Conservation (phyloP, 1,140 invertebrate species). For the Drosophila subpulchrella region DNA sequence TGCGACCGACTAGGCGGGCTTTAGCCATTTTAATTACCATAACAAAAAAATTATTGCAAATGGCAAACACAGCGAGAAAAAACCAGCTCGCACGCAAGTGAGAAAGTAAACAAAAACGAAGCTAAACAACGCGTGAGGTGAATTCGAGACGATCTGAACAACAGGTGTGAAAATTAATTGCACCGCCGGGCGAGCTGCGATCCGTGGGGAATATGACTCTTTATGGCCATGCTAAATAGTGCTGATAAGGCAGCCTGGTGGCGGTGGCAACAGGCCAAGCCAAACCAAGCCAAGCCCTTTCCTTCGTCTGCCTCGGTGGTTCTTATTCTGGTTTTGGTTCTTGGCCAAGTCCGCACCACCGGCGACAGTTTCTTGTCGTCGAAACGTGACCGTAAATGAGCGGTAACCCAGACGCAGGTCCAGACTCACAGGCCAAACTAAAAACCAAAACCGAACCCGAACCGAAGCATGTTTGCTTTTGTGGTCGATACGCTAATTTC, state of each 20-base stretch:
- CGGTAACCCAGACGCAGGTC: slow-evolving; percentile 31
- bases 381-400: slow-evolving; percentile 66
- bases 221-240: slow-evolving; percentile 44
- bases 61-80: slow-evolving; percentile 40
- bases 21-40: slow-evolving; percentile 60
- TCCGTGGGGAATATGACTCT: slow-evolving; percentile 49
- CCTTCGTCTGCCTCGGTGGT: too few relatives aligned
- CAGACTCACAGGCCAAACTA: slow-evolving; percentile 14
- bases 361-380: slow-evolving; percentile 27
- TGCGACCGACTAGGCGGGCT: slow-evolving; percentile 3
- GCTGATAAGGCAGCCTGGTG: slow-evolving; percentile 39
- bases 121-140: slow-evolving; percentile 34
- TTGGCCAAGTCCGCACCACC: background rate
- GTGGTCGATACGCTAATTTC: slow-evolving; percentile 82
- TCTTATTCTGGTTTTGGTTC: background rate
- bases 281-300: background rate
- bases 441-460: slow-evolving; percentile 15
- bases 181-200: slow-evolving; percentile 27
- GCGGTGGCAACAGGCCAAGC: slow-evolving; percentile 8
- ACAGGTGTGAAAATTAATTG: slow-evolving; percentile 74
- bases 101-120: slow-evolving; percentile 67
- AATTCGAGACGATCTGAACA: slow-evolving; percentile 37
- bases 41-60: slow-evolving; percentile 64
- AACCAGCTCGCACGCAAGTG: slow-evolving; percentile 61
- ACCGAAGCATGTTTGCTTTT: slow-evolving; percentile 69